phyloP scores from a whole-genome alignment of 2,113 vertebrate species.

The Ptilorrhoa leucosticta region DNA sequence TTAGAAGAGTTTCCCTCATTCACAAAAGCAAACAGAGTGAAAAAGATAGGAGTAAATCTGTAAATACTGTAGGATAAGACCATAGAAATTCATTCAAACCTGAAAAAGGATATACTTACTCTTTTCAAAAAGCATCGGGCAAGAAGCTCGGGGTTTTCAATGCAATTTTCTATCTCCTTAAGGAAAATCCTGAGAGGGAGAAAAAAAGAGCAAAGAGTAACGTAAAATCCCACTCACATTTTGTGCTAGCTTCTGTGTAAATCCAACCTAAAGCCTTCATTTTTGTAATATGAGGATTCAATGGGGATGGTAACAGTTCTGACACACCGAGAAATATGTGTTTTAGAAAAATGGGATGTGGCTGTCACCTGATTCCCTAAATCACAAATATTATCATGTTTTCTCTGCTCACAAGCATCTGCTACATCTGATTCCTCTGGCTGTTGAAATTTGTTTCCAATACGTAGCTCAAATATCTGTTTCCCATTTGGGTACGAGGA shows the following conservation, averaged over 20 bases:
- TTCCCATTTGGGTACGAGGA: neutral
- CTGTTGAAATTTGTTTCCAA: neutral
- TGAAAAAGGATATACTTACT: constrained; percentile 72
- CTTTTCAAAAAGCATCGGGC: constrained; percentile 91
- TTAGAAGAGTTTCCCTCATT: neutral
- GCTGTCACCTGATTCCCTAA: neutral
- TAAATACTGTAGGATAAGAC: neutral
- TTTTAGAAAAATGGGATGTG: neutral
- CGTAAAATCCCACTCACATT: neutral
- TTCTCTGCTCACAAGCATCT: neutral
- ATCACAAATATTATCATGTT: neutral
- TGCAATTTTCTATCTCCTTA: constrained; percentile 88
- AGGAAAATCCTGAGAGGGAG: constrained; percentile 82
- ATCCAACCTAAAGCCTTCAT: neutral
- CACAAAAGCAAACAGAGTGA: neutral
- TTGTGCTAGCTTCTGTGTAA: neutral
- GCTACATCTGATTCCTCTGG: neutral
- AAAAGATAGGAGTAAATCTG: neutral
- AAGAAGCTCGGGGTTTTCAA: constrained; percentile 87
- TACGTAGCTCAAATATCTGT: neutral
- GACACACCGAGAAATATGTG: neutral
- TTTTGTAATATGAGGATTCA: neutral
- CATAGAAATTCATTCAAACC: neutral
- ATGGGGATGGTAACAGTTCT: neutral
- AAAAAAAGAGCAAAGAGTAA: neutral